A percentile compares a stretch with the other conserved stretches of the same genome.
Conservation (phyloP, 1,140 invertebrate species). For the Apis dorsata region DNA sequence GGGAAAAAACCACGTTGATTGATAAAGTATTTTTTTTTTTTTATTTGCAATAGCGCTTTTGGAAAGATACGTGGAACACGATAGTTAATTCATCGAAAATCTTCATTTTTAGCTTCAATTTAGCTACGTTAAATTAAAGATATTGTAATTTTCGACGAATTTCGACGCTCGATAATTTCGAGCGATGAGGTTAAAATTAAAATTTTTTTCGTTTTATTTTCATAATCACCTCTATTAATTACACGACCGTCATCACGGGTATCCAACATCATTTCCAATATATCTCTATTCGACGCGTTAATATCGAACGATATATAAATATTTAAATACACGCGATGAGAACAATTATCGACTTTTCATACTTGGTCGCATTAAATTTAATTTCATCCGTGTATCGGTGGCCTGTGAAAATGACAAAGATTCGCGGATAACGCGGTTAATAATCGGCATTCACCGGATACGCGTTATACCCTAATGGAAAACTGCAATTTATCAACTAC, state of each 20-base stretch:
- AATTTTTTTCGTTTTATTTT: not conserved
- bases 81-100: too few species aligned
- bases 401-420: not conserved
- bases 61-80: too few species aligned
- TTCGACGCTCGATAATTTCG: too few species aligned
- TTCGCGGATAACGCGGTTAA: not conserved
- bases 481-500: conserved; percentile 29
- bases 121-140: too few species aligned
- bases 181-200: too few species aligned
- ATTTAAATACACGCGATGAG: not conserved
- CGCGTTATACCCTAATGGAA: conserved; percentile 19
- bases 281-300: not conserved
- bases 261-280: not conserved
- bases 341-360: conserved; percentile 9
- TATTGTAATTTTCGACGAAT: too few species aligned
- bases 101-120: too few species aligned
- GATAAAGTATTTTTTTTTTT: too few species aligned
- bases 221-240: not conserved
- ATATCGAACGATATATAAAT: not conserved
- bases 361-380: not conserved
- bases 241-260: not conserved
- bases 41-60: too few species aligned
- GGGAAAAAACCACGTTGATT: too few species aligned
- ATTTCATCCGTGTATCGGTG: not conserved
- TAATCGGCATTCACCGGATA: not conserved